Conservation (phyloP, 1,140 invertebrate species). For the Brachionus paranguensis region DNA sequence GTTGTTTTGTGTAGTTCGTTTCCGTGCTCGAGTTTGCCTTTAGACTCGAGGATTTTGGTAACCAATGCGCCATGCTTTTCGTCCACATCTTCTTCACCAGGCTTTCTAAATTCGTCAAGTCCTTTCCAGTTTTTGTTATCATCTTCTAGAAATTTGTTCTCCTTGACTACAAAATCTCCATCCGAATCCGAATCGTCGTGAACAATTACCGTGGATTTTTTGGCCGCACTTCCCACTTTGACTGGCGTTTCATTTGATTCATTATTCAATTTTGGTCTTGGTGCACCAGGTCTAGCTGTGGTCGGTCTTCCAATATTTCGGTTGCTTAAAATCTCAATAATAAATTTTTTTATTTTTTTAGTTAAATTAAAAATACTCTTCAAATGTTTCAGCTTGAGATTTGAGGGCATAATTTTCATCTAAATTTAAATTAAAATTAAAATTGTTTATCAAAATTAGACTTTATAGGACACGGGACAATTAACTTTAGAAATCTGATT, state of each 20-base stretch:
- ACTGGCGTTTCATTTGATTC: not conserved
- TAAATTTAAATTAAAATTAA: not conserved
- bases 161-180: constrained; percentile 40
- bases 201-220: constrained; percentile 20
- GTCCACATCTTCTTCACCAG: constrained; percentile 44
- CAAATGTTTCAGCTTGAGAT: constrained; percentile 19
- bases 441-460: not conserved
- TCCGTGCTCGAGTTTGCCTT: constrained; percentile 59
- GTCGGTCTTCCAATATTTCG: constrained; percentile 14
- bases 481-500: too few relatives aligned
- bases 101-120: constrained; percentile 7
- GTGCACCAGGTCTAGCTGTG: constrained; percentile 9
- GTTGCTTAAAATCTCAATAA: not conserved
- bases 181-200: constrained; percentile 41
- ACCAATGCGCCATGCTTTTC: constrained; percentile 57
- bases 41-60: constrained; percentile 62
- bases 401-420: constrained; percentile 21
- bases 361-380: not conserved
- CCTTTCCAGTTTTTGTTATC: not conserved
- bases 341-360: not conserved
- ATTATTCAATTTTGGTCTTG: constrained; percentile 26
- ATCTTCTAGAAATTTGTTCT: constrained; percentile 39
- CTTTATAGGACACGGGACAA: too few relatives aligned
- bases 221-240: constrained; percentile 43
- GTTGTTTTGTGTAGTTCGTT: constrained; percentile 43